These are phyloP conservation scores for Cataglyphis hispanica DNA, from an alignment of 1,140 invertebrate species.

Conservation along the genomic window DNA sequence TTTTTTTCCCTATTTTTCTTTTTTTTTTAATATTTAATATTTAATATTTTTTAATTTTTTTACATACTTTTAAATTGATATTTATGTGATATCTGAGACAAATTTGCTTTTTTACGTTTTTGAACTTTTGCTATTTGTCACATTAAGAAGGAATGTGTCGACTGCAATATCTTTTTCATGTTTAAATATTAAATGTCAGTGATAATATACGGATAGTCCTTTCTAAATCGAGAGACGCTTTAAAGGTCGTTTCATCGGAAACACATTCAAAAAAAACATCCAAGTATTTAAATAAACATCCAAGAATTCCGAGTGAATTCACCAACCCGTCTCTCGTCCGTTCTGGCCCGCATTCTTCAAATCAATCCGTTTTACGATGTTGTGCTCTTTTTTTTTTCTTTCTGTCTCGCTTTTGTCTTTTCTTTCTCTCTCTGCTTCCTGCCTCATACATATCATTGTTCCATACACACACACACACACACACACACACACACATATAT, in stretches of 20 bases:
- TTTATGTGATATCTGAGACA: not conserved
- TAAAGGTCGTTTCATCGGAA: not conserved
- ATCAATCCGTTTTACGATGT: constrained; percentile 17
- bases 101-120: not conserved
- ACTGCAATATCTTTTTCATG: constrained; percentile 3
- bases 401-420: not conserved
- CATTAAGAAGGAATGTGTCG: constrained; percentile 2
- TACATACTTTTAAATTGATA: constrained; percentile 19
- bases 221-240: constrained; percentile 11
- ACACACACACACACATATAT: too few relatives aligned
- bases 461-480: too few relatives aligned
- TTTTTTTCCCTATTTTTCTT: not conserved
- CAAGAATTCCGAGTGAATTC: not conserved
- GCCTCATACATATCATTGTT: not conserved
- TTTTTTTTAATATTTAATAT: too few relatives aligned
- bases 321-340: not conserved
- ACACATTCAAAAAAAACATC: not conserved
- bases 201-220: not conserved
- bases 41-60: too few relatives aligned
- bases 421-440: not conserved
- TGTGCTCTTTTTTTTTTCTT: constrained; percentile 46
- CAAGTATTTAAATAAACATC: constrained; percentile 26
- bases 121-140: not conserved
- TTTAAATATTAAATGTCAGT: not conserved
- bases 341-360: not conserved